Evolutionary conservation across 2,113 vertebrate species (phyloP), one percentile per base, ranked within the genome.

Genomic region (Hippopotamus amphibius): DNA sequence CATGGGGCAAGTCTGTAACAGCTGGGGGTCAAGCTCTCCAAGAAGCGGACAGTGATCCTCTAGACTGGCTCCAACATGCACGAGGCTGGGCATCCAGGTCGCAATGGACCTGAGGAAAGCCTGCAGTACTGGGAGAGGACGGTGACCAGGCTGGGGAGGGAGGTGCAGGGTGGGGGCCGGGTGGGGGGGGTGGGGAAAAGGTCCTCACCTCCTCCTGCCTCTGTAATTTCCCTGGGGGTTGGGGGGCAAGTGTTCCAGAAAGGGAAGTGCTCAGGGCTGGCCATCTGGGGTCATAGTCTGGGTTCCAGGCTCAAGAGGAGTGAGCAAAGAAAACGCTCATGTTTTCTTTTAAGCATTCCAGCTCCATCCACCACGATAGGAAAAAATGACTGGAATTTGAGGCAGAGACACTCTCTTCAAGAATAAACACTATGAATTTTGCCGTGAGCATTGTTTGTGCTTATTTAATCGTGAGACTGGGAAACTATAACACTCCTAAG

Each of bases 1-100:
- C 13, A 22, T 26, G 0, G 0, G 7, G 55, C 1, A 8, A 33
- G 55, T 3, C 1, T 3, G 0, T 22, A 12, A 6, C 0, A 4
- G 41, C 19, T n/a, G 8, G 0, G 12, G 66, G 6, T 7, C 6
- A 2, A 4, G 48, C 55, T 6, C 28, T 33, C 41, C 0, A 5
- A 22, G 71, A 53, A 50, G 50, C 10, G 28, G 12, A 13, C 14
- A 4, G 22, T 7, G 21, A 4, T 69, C 4, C 3, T 19, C 19
- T 22, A 2, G 10, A 10, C 53, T 9, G 5, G 15, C 63, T 41
- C 30, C 50, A 3, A 22, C 11, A 11, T 3, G 16, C 57, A n/a
- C 4, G 53, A 7, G 1, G 10, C 0, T 5, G 3, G 30, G 11
- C 3, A 12, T 24, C 19, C 2, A 2, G 8, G 14, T 61, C n/a